Base-by-base conservation (phyloP, 2,888 invertebrate species). In the Polietes domitor region DNA sequence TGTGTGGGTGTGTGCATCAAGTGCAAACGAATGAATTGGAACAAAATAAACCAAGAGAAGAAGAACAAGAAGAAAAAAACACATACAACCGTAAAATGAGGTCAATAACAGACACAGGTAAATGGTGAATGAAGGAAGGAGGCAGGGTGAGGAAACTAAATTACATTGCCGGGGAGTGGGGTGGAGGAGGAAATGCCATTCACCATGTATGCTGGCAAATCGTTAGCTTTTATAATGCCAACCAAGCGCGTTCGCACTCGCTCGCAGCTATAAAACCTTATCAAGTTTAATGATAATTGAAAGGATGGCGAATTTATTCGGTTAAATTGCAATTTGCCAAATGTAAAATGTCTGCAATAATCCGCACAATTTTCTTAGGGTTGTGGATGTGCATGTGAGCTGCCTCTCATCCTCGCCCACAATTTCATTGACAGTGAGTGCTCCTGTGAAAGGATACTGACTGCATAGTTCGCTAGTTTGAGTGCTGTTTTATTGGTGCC, bases 71-170 rank as follows among this genome's bases (percentile, higher is more conserved):
- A 15, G 17, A 63, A 68, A 41, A 19, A 71, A 68, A 68, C 41
- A 68, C 43, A 41, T 41, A n/a, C n/a, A n/a, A n/a, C 10, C 68
- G 12, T 24, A 68, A 55, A 79, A 68, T 73, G 73, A 68, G 65
- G 78, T 73, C 73, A 79, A 79, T 73, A 79, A 73, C 78, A 79
- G 78, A n/a, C n/a, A n/a, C n/a, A n/a, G n/a, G n/a, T n/a, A n/a
- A n/a, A n/a, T n/a, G n/a, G 78, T 68, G 41, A 43, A 78, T 15
- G 37, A 63, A 19, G n/a, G n/a, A 19, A 58, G 24, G 9, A 58
- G 28, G 55, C 6, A 71, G 32, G 17, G 28, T n/a, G 55, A 15
- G 26, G 9, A 15, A 58, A 26, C 24, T 21, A 7, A 26, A 15
- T 53, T 21, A 26, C 4, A 12, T 58, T 5, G 12, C 9, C 4